These are phyloP conservation scores for Theretra japonica DNA, from an alignment of 2,888 invertebrate genomes.

Conservation along the genomic window DNA sequence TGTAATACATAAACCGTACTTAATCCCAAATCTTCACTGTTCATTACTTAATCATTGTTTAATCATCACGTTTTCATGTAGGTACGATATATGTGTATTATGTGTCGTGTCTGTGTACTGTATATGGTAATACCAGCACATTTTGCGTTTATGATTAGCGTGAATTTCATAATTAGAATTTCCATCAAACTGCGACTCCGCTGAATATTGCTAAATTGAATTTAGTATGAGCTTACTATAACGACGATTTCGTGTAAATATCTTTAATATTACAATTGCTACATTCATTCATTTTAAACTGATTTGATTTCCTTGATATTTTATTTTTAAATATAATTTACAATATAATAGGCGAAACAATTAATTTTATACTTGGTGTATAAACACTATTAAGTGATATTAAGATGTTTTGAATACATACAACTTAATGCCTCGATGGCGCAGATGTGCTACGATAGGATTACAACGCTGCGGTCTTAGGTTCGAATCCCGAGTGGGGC, in stretches of 20 bases:
- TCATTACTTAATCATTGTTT: slow-evolving; percentile 23
- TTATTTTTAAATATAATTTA: no score
- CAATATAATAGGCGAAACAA: no score
- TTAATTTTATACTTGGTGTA: no score
- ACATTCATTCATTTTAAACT: not conserved
- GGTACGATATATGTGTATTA: not conserved
- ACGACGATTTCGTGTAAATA: not conserved
- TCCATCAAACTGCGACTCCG: not conserved
- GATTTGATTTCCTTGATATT: no score
- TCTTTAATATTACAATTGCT: not conserved
- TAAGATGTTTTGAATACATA: no score
- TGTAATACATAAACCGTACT: not conserved
- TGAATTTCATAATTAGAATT: not conserved
- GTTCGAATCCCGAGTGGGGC: no score
- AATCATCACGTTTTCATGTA: slow-evolving; percentile 9
- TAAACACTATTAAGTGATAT: no score
- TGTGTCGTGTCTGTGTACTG: not conserved
- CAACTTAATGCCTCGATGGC: no score
- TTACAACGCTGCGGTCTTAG: no score
- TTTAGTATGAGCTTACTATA: not conserved
- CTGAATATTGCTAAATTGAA: not conserved
- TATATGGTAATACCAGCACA: not conserved
- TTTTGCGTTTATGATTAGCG: not conserved
- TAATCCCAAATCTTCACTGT: slow-evolving; percentile 8
- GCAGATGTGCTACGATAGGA: no score